Conservation (phyloP, 2,888 invertebrate genomes). For the Phaedon cochleariae region DNA sequence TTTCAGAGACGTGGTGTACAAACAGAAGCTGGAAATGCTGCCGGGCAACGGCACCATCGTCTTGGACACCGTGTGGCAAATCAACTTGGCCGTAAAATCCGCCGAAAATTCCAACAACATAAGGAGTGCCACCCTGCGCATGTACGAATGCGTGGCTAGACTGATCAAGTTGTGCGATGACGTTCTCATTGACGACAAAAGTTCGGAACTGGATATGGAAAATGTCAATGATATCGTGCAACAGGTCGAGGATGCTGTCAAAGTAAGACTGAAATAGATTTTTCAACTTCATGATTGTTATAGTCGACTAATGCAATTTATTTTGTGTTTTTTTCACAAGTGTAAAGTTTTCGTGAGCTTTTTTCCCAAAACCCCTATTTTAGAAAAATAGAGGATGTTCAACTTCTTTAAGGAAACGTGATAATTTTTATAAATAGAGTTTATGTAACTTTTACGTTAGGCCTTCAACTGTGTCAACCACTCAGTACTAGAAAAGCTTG, state of each 20-base stretch:
- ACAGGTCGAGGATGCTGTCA: conserved; percentile 77
- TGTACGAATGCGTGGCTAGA: conserved; percentile 86
- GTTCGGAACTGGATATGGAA: conserved; percentile 71
- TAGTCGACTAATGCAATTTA: background rate
- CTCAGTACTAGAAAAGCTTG: no score
- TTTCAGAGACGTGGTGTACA: conserved; percentile 85
- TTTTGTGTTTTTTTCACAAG: no score
- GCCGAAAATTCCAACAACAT: conserved; percentile 70
- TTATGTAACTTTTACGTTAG: no score
- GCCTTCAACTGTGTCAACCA: no score
- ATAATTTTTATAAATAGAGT: no score
- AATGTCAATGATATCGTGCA: conserved; percentile 73
- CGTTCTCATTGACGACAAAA: conserved; percentile 78
- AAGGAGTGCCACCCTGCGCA: conserved; percentile 83
- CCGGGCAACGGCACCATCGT: conserved; percentile 94
- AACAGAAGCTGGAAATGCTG: conserved; percentile 91
- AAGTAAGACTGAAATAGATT: no score
- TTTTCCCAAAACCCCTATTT: no score
- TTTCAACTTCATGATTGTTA: no score
- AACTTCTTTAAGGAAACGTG: no score
- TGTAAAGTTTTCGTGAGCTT: no score
- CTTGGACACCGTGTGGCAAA: conserved; percentile 89
- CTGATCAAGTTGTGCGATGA: conserved; percentile 91
- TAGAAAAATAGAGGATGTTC: no score
- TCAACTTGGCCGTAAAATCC: conserved; percentile 69